These are phyloP conservation scores for Portevinia maculata DNA, from an alignment of 2,888 invertebrate genomes.

Conservation along the genomic window DNA sequence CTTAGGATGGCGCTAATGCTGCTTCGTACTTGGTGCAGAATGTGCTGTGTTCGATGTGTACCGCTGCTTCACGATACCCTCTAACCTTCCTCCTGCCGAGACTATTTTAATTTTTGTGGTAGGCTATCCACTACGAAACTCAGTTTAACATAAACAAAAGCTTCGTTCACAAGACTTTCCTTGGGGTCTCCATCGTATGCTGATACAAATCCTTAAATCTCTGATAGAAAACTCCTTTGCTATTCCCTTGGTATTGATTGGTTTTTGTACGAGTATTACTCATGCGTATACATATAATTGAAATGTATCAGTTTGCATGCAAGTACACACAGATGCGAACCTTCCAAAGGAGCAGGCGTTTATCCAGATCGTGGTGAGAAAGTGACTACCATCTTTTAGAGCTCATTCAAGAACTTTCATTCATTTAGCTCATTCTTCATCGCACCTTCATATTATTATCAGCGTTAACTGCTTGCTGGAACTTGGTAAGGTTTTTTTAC, in stretches of 20 bases:
- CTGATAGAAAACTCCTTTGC: no score
- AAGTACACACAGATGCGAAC: neutral
- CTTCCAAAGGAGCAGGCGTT: neutral
- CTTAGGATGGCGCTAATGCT: no score
- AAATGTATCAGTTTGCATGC: neutral
- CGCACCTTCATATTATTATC: neutral
- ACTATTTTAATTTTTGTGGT: no score
- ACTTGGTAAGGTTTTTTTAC: slow-evolving; percentile 12
- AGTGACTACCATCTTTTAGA: neutral
- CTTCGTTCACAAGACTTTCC: no score
- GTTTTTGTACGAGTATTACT: neutral
- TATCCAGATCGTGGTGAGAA: neutral
- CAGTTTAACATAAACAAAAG: no score
- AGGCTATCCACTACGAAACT: no score
- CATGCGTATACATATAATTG: neutral
- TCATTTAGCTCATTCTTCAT: slow-evolving; percentile 12
- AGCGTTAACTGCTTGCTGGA: neutral
- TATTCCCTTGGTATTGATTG: neutral
- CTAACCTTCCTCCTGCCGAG: no score
- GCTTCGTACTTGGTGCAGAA: no score
- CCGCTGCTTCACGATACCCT: no score
- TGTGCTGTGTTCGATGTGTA: no score
- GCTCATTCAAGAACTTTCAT: neutral
- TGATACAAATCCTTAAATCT: no score
- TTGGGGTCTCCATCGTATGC: no score